Conservation (phyloP, 2,797 vertebrate species). For the Geotrypetes seraphini region DNA sequence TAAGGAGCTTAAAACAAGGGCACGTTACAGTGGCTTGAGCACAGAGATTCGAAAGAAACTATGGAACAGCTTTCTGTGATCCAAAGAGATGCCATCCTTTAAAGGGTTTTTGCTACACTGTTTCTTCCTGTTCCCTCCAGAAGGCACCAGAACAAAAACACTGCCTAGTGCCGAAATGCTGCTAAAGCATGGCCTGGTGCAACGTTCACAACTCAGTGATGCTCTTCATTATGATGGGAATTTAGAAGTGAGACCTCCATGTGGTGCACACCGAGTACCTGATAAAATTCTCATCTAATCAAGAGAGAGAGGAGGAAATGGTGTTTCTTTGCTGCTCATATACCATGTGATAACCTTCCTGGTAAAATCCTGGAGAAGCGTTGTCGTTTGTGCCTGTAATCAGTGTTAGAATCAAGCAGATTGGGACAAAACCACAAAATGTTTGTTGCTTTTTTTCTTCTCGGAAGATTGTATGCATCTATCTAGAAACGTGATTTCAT, state of each 20-base stretch:
- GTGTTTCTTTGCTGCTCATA: constrained; percentile 27
- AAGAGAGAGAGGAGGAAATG: constrained; percentile 19
- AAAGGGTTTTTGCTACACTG: constrained; percentile 35
- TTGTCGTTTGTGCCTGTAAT: constrained; percentile 47
- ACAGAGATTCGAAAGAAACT: constrained; percentile 28
- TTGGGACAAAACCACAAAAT: constrained; percentile 18
- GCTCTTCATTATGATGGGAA: no score
- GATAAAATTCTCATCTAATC: constrained; percentile 24
- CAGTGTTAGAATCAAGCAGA: constrained; percentile 46
- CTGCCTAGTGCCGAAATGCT: constrained; percentile 29
- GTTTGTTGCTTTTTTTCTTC: constrained; percentile 37
- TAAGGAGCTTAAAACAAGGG: constrained; percentile 38
- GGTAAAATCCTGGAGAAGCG: constrained; percentile 21
- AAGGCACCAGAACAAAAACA: constrained; percentile 29
- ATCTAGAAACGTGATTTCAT: constrained; percentile 21
- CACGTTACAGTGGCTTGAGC: constrained; percentile 36
- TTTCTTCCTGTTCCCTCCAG: constrained; percentile 27
- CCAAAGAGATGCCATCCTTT: constrained; percentile 26
- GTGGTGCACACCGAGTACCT: constrained; percentile 29
- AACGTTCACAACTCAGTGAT: no score
- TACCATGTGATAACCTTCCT: constrained; percentile 10
- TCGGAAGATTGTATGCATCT: constrained; percentile 27
- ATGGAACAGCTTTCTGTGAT: constrained; percentile 26
- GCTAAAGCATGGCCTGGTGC: constrained; percentile 15
- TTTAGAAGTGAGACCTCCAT: constrained; percentile 23